Evolutionary conservation across 1,140 invertebrate genomes (phyloP), one percentile per base, ranked within the genome.

Genomic region (Ceratosolen solmsi): DNA sequence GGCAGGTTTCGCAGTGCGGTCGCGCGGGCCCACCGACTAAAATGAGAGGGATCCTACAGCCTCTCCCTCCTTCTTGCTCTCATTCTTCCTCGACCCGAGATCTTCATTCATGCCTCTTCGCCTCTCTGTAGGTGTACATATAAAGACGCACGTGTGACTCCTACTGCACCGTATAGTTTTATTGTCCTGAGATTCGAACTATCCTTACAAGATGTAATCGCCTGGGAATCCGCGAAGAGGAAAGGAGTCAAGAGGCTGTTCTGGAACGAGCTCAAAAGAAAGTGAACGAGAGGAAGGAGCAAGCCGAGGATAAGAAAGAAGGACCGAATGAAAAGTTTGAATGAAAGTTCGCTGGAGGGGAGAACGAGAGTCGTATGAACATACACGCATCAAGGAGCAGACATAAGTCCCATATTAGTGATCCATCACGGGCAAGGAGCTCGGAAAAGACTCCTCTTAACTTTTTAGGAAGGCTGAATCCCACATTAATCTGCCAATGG

Each of bases 211-310:
- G 89, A 90, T 90, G 86, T 87, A 88, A 89, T 89, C 89, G 87
- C 89, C 87, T 90, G 89, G 89, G 89, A 90, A 90, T 89, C 88
- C 86, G 85, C 85, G 84, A 85, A 82, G 83, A 46, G 76, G 46
- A 30, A 65, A 58, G 27, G 30, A 78, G 63, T 68, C 63, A 68
- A 38, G 15, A 38, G 15, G 22, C 4, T 54, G 13, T 20, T 20
- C 51, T 4, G 51, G 20, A 15, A 54, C 2, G 17, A 54, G 51
- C 5, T 46, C 41, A 54, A 54, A 20, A 54, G 51, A 54, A 22
- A 54, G 51, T 17, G 33, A 68, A 38, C 38, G 63, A 68, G 33
- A 86, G 82, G 82, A 41, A 74, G 30, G 20, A 63, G 71, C 7
- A 17, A 76, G n/a, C 25, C 20, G 27, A 46, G 70, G 41, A 51